phyloP scores from a whole-genome alignment of 2,113 vertebrate genomes.

The Egretta garzetta region DNA sequence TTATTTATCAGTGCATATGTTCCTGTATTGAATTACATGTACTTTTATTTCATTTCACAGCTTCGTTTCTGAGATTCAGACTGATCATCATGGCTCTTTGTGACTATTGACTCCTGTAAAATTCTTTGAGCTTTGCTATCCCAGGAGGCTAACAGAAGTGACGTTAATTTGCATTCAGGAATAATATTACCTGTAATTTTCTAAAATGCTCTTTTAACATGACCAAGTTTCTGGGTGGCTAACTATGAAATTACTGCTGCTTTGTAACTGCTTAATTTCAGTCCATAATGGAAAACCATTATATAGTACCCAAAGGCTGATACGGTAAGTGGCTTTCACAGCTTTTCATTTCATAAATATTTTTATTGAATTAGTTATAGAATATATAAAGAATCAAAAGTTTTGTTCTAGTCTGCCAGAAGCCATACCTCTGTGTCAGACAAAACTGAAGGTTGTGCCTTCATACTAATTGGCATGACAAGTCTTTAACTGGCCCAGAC shows the following conservation, averaged over 20 bases:
- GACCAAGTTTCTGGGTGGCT: constrained; percentile 44
- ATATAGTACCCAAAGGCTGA: constrained; percentile 48
- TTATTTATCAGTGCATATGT: background rate
- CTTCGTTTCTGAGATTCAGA: constrained; percentile 1
- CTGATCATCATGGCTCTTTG: background rate
- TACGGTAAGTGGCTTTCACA: constrained; percentile 58
- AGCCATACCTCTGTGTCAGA: background rate
- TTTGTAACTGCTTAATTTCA: constrained; percentile 72
- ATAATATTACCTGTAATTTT: constrained; percentile 60
- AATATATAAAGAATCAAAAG: background rate
- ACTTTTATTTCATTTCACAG: background rate
- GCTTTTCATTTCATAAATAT: constrained; percentile 16
- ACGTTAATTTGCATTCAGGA: constrained; percentile 57
- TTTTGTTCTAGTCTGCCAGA: background rate
- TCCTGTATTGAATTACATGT: background rate
- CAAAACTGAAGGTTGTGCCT: background rate
- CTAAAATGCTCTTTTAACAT: constrained; percentile 54
- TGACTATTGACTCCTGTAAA: constrained; percentile 16
- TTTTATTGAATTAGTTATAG: constrained; percentile 52
- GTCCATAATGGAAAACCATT: constrained; percentile 61
- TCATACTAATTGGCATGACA: background rate
- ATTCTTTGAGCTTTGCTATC: constrained; percentile 25
- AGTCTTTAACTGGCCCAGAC: background rate
- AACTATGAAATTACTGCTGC: constrained; percentile 63
- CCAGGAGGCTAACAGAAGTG: constrained; percentile 8